These are phyloP conservation scores for Danio tinwini DNA, from an alignment of 2,797 vertebrate species.

Conservation along the genomic window DNA sequence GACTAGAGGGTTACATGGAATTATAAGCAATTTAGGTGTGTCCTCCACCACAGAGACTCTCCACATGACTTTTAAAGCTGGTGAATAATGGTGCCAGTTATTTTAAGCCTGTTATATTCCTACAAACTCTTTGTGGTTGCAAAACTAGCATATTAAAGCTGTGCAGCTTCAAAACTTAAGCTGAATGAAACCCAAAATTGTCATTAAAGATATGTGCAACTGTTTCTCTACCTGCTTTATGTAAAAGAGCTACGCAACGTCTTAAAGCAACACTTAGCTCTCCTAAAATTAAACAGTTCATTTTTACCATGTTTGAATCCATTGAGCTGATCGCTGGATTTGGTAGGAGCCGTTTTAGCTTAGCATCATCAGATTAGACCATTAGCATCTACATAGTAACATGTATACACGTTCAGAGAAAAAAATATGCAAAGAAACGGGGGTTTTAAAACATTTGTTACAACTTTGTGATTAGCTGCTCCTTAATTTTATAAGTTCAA, in stretches of 20 bases:
- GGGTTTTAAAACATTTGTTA: no score
- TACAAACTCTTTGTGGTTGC: background rate
- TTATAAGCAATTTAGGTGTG: conserved; percentile 50
- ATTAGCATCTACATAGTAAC: no score
- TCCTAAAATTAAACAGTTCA: no score
- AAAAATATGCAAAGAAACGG: no score
- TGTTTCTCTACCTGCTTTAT: background rate
- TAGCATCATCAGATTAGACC: no score
- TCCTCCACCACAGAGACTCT: conserved; percentile 30
- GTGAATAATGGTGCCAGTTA: background rate
- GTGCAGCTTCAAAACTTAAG: background rate
- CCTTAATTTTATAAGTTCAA: no score
- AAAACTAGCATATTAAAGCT: conserved; percentile 5
- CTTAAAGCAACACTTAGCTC: no score
- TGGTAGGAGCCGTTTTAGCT: no score
- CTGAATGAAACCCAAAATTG: background rate
- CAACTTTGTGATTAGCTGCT: no score
- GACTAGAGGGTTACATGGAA: conserved; percentile 25
- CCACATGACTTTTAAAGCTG: conserved; percentile 15
- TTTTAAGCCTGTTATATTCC: background rate
- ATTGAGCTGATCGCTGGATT: no score
- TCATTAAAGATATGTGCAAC: background rate
- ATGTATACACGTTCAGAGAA: no score
- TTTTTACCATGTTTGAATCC: no score
- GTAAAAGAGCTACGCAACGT: background rate